A percentile compares a stretch with the other conserved stretches of the same genome.
These are phyloP conservation scores for Sebastes glaucus DNA, from an alignment of 2,797 vertebrate species.

Conservation along the genomic window DNA sequence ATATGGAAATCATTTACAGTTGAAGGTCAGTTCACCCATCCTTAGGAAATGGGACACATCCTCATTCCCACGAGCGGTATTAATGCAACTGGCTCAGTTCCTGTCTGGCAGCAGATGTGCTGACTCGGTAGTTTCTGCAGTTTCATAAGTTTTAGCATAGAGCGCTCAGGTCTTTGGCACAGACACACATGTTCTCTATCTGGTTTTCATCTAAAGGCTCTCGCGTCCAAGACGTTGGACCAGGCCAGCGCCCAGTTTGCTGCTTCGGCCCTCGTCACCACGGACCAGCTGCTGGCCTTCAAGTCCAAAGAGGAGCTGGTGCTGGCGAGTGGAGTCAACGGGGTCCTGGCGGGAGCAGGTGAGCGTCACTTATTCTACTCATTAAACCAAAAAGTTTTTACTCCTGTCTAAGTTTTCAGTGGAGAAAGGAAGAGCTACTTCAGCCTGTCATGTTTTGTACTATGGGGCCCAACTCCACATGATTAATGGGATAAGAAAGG, in stretches of 20 bases:
- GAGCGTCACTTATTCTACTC: neutral
- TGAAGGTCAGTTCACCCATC: slow-evolving; percentile 46
- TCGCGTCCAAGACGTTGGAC: slow-evolving; percentile 95
- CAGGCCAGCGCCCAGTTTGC: slow-evolving; percentile 97
- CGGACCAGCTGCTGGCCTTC: slow-evolving; percentile 94
- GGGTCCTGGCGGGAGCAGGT: slow-evolving; percentile 95
- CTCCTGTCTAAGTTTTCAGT: neutral
- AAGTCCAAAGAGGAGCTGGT: slow-evolving; percentile 98
- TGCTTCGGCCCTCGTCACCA: slow-evolving; percentile 95
- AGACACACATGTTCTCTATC: neutral
- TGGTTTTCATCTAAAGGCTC: slow-evolving; percentile 76
- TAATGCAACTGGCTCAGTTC: slow-evolving; percentile 18
- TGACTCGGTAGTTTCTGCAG: slow-evolving; percentile 13
- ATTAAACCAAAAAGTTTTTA: neutral
- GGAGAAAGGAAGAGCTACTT: neutral
- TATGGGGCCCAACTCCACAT: neutral
- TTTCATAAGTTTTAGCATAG: slow-evolving; percentile 6
- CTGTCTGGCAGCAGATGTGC: slow-evolving; percentile 45
- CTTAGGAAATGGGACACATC: slow-evolving; percentile 36
- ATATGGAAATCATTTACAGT: slow-evolving; percentile 6
- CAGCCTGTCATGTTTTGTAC: neutral
- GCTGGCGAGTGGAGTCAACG: slow-evolving; percentile 94
- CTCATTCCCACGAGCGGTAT: slow-evolving; percentile 35
- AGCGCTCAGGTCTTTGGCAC: slow-evolving; percentile 10
- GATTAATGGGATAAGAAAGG: no score